Conservation (phyloP, 2,113 vertebrate species). For the Rhabdomys dilectus region DNA sequence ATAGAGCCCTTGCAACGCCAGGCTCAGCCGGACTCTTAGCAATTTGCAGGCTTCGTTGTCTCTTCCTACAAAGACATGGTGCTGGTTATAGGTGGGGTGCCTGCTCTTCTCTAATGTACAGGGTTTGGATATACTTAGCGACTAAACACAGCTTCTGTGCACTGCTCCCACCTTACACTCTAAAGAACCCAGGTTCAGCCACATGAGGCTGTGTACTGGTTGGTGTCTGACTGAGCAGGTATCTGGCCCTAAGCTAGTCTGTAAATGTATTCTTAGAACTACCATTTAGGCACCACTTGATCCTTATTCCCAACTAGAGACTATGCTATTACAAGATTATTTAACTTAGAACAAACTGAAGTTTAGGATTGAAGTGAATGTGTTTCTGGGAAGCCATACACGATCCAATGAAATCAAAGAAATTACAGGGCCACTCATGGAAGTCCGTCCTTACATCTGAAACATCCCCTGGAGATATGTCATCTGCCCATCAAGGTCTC, state of each 20-base stretch:
- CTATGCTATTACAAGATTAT: not conserved
- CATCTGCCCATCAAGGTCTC: not conserved
- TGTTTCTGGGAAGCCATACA: not conserved
- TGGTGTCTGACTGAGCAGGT: not conserved
- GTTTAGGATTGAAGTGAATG: not conserved
- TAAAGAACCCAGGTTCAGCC: conserved; percentile 12
- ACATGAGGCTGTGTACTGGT: not conserved
- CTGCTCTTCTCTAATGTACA: not conserved
- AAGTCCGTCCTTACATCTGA: not conserved
- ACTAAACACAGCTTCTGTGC: not conserved
- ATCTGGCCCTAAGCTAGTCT: not conserved
- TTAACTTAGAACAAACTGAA: conserved; percentile 19
- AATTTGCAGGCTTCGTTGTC: conserved; percentile 29
- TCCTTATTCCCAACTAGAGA: not conserved
- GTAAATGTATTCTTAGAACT: not conserved
- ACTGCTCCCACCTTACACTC: not conserved
- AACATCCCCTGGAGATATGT: not conserved
- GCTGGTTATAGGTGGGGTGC: not conserved
- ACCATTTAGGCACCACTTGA: not conserved
- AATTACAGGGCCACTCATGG: not conserved
- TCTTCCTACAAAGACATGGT: not conserved
- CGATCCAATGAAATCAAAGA: conserved; percentile 1
- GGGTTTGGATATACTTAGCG: not conserved
- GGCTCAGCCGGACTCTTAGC: not conserved
- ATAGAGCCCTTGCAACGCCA: conserved; percentile 14